A percentile compares a stretch with the other conserved stretches of the same genome.
phyloP scores from a whole-genome alignment of 2,888 invertebrate species.

The Helobdella robusta region DNA sequence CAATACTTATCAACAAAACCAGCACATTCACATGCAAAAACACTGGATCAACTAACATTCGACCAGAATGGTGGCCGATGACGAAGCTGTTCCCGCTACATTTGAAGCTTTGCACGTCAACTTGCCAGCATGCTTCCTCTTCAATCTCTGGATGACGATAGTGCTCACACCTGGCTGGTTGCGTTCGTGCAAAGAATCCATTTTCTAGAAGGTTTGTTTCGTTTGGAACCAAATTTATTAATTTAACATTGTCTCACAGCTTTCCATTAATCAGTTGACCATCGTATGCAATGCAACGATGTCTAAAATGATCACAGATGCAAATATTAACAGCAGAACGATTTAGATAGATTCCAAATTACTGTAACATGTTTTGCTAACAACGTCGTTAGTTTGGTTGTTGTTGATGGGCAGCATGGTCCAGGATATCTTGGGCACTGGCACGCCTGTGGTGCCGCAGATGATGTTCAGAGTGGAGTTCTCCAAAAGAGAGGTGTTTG shows the following conservation, averaged over 20 bases:
- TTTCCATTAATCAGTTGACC: too few relatives aligned
- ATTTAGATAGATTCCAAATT: too few relatives aligned
- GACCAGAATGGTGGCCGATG: not conserved
- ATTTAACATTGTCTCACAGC: too few relatives aligned
- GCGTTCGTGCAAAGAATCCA: too few relatives aligned
- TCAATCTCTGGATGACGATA: not conserved
- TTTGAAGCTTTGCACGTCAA: not conserved
- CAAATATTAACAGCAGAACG: too few relatives aligned
- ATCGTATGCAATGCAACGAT: too few relatives aligned
- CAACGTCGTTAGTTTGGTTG: too few relatives aligned
- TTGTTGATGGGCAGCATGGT: not conserved
- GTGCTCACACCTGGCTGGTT: not conserved
- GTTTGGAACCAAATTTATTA: too few relatives aligned
- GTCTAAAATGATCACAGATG: too few relatives aligned
- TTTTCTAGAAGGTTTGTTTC: too few relatives aligned
- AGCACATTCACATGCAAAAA: not conserved
- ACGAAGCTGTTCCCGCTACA: not conserved
- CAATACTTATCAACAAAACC: too few relatives aligned
- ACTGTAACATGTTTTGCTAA: too few relatives aligned
- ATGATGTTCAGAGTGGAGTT: conserved; percentile 9
- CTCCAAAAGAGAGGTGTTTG: conserved; percentile 10
- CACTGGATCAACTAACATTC: not conserved
- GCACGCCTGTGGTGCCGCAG: conserved; percentile 20
- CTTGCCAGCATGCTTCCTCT: conserved; percentile 10
- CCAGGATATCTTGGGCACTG: conserved; percentile 20